phyloP scores from a whole-genome alignment of 2,113 vertebrate species.

The Gavia stellata region DNA sequence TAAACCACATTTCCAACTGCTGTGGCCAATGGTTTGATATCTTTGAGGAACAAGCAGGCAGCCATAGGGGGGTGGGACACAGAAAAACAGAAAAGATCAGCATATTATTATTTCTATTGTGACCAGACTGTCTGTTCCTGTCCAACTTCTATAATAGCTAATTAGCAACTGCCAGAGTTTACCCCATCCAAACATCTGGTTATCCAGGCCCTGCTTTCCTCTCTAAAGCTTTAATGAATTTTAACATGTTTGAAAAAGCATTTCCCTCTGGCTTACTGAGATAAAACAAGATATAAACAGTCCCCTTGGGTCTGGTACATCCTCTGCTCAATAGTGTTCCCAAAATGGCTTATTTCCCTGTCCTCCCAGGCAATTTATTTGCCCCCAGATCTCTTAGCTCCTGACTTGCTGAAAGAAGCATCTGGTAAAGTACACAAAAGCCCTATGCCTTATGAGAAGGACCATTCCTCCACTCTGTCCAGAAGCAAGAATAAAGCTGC shows the following conservation, averaged over 20 bases:
- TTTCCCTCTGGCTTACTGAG: background rate
- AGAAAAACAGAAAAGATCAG: background rate
- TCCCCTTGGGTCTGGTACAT: background rate
- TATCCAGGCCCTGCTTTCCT: background rate
- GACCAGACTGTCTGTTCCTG: background rate
- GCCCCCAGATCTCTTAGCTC: background rate
- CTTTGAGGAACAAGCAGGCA: background rate
- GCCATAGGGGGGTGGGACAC: background rate
- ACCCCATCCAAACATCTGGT: background rate
- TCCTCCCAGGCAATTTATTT: background rate
- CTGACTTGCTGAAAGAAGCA: background rate
- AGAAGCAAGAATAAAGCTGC: background rate
- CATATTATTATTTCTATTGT: conserved; percentile 16
- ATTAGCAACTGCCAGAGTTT: background rate
- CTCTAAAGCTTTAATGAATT: background rate
- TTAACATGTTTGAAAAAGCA: background rate
- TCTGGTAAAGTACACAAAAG: background rate
- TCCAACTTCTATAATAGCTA: background rate
- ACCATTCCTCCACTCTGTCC: background rate
- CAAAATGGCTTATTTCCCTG: background rate
- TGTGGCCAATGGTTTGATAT: conserved; percentile 1
- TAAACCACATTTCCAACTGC: background rate
- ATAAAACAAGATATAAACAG: conserved; percentile 11
- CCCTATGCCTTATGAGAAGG: background rate
- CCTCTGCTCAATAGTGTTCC: background rate